Percentiles rank a stretch among this genome's conserved stretches.
phyloP scores from a whole-genome alignment of 2,797 vertebrate genomes.

The Serranus cabrilla region DNA sequence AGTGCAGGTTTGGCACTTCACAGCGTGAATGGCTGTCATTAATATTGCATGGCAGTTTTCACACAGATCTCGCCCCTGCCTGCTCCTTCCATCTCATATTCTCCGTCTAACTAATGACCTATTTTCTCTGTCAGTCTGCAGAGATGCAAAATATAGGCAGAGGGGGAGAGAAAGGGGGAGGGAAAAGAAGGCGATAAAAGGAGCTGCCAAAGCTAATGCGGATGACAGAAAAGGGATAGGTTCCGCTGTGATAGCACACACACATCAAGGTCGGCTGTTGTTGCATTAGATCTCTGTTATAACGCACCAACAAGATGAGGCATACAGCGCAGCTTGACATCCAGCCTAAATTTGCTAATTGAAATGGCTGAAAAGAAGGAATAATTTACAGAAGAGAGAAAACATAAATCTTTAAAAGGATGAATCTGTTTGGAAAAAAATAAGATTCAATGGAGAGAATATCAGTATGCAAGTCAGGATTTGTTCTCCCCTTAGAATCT shows the following conservation, averaged over 20 bases:
- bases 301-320: conserved; percentile 12
- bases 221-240: conserved; percentile 68
- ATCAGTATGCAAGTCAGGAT: conserved; percentile 74
- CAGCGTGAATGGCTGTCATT: conserved; percentile 71
- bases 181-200: conserved; percentile 64
- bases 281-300: conserved; percentile 52
- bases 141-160: conserved; percentile 67
- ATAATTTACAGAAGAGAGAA: conserved; percentile 28
- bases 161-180: conserved; percentile 20
- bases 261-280: conserved; percentile 62
- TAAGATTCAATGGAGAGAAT: conserved; percentile 31
- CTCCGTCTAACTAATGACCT: conserved; percentile 83
- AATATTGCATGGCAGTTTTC: conserved; percentile 81
- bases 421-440: conserved; percentile 5
- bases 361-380: conserved; percentile 37
- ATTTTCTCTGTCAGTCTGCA: conserved; percentile 81
- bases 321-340: conserved; percentile 15
- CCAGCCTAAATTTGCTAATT: conserved; percentile 41
- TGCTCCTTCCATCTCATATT: conserved; percentile 66
- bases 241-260: conserved; percentile 45
- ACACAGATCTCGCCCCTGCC: conserved; percentile 72
- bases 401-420: conserved; percentile 35
- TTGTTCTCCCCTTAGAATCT: conserved; percentile 61
- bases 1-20: conserved; percentile 66
- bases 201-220: conserved; percentile 68